Conservation (phyloP, 2,888 invertebrate species). For the Drosophila rubida region DNA sequence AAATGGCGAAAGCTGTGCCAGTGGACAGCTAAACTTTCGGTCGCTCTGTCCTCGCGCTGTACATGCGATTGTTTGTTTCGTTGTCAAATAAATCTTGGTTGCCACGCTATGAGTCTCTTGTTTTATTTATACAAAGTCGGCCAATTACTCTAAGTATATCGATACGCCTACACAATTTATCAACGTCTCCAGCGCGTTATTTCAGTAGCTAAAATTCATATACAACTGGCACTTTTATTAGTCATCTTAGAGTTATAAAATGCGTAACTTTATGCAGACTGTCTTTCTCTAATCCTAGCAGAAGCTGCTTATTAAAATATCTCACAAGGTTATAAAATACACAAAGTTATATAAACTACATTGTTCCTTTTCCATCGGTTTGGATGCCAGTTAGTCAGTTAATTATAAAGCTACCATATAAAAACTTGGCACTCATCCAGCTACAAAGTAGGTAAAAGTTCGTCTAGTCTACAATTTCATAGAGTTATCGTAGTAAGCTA, state of each 20-base stretch:
- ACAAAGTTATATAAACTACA: too few relatives aligned
- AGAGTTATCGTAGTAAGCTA: too few relatives aligned
- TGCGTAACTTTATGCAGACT: background rate
- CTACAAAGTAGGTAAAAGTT: too few relatives aligned
- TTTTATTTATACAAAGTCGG: slow-evolving; percentile 70
- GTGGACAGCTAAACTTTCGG: slow-evolving; percentile 58
- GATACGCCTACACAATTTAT: slow-evolving; percentile 48
- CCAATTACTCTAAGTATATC: slow-evolving; percentile 72
- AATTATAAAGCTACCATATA: too few relatives aligned
- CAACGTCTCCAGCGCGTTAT: slow-evolving; percentile 25
- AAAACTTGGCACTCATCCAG: too few relatives aligned
- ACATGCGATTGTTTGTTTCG: slow-evolving; percentile 67
- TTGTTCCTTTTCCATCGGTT: too few relatives aligned
- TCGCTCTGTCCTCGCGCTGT: slow-evolving; percentile 14
- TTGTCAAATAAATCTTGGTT: slow-evolving; percentile 74
- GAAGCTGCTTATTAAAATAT: background rate
- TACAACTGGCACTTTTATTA: background rate
- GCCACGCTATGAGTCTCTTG: slow-evolving; percentile 47
- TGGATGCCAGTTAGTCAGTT: too few relatives aligned
- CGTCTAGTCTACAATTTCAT: too few relatives aligned
- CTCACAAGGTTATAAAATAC: too few relatives aligned
- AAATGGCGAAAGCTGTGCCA: slow-evolving; percentile 66
- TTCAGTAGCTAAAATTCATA: background rate
- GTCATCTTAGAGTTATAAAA: background rate
- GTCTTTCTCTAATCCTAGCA: too few relatives aligned